phyloP scores from a whole-genome alignment of 1,140 invertebrate genomes.

The Littorina saxatilis region DNA sequence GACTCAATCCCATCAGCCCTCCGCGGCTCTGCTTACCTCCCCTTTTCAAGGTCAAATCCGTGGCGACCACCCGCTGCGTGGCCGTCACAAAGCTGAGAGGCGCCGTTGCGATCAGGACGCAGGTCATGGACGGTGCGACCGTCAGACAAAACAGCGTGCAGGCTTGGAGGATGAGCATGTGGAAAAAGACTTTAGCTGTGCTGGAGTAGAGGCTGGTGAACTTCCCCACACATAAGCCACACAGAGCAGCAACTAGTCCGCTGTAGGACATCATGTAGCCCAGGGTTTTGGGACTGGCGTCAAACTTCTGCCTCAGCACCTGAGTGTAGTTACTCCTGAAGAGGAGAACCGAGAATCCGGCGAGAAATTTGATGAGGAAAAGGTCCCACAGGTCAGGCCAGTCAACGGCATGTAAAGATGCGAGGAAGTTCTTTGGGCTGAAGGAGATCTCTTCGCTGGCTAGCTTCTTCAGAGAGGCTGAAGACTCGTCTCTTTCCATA shows the following conservation, averaged over 20 bases:
- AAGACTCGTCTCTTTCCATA: conserved; percentile 42
- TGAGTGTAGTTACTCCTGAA: conserved; percentile 72
- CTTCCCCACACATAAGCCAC: conserved; percentile 70
- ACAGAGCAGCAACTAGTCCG: conserved; percentile 65
- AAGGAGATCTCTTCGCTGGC: conserved; percentile 58
- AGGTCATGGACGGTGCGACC: conserved; percentile 41
- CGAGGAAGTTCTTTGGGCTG: conserved; percentile 51
- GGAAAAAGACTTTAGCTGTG: conserved; percentile 63
- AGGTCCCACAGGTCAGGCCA: conserved; percentile 74
- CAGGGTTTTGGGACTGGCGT: conserved; percentile 63
- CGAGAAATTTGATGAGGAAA: conserved; percentile 73
- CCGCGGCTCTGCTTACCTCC: conserved; percentile 61
- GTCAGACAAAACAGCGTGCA: conserved; percentile 56
- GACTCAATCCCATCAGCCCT: conserved; percentile 70
- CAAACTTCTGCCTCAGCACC: conserved; percentile 67
- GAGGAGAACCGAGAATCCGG: conserved; percentile 74
- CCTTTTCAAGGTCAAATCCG: conserved; percentile 66
- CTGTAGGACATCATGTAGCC: conserved; percentile 75
- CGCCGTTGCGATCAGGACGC: conserved; percentile 62
- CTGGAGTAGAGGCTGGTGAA: conserved; percentile 68
- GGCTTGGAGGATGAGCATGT: conserved; percentile 62
- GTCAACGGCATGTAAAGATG: conserved; percentile 62
- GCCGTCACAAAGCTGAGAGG: conserved; percentile 71
- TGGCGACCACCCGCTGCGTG: conserved; percentile 66
- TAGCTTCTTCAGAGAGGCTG: conserved; percentile 43